phyloP scores from a whole-genome alignment of 2,888 invertebrate species.

The Julus scanicus region DNA sequence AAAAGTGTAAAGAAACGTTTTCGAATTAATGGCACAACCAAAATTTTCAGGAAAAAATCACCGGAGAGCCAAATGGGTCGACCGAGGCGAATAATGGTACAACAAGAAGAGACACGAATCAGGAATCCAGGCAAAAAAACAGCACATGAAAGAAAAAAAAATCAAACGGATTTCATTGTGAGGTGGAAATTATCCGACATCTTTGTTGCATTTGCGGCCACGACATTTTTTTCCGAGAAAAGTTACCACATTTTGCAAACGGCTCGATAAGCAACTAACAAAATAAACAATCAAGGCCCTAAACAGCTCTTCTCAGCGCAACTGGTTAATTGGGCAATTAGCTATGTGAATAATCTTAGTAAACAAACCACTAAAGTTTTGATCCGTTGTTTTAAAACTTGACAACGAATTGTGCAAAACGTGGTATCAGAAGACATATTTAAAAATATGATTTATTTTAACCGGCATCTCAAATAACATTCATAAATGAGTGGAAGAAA shows the following conservation, averaged over 20 bases:
- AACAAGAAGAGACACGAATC: slow-evolving; percentile 48
- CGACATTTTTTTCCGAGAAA: neutral
- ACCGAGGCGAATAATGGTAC: neutral
- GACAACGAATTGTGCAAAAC: too few relatives aligned
- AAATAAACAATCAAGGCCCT: neutral
- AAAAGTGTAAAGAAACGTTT: slow-evolving; percentile 46
- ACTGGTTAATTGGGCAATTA: neutral
- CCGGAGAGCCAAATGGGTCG: slow-evolving; percentile 30
- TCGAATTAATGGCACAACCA: slow-evolving; percentile 46
- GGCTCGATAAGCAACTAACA: neutral
- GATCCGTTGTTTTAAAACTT: too few relatives aligned
- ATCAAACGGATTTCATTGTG: slow-evolving; percentile 52
- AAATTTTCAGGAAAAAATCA: slow-evolving; percentile 36
- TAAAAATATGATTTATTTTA: too few relatives aligned
- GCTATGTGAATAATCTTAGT: neutral
- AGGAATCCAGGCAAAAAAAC: slow-evolving; percentile 50
- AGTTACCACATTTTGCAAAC: too few relatives aligned
- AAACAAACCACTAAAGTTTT: too few relatives aligned
- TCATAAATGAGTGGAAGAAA: too few relatives aligned
- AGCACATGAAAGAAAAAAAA: slow-evolving; percentile 54
- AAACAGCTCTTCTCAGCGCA: neutral
- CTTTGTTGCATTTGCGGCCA: neutral
- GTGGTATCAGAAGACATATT: too few relatives aligned
- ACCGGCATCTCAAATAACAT: too few relatives aligned
- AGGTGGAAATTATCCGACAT: neutral